These are phyloP conservation scores for Sphenodon punctatus DNA, from an alignment of 2,797 vertebrate genomes.

Conservation along the genomic window DNA sequence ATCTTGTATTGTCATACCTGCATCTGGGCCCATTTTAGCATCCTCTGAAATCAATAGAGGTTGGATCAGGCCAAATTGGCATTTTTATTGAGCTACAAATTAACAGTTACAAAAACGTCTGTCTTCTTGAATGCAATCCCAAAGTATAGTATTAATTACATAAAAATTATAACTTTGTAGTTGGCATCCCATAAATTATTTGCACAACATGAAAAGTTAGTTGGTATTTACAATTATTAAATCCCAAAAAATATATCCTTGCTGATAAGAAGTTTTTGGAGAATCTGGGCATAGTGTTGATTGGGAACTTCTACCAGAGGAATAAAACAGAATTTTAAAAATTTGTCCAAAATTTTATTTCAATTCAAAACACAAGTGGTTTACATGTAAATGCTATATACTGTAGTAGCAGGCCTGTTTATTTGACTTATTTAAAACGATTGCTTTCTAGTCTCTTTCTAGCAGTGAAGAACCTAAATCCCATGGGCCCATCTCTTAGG, in stretches of 20 bases:
- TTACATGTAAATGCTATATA: no score
- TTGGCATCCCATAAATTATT: neutral
- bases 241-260: neutral
- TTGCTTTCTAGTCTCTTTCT: no score
- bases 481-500: no score
- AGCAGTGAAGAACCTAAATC: no score
- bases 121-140: neutral
- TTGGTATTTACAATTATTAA: neutral
- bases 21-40: neutral
- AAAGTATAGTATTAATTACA: neutral
- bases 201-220: neutral
- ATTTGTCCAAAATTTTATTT: no score
- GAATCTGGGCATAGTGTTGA: no score
- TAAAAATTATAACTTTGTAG: neutral
- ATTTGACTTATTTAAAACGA: no score
- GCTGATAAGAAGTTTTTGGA: no score
- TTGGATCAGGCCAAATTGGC: neutral
- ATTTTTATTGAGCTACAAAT: neutral
- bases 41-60: neutral
- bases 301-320: no score
- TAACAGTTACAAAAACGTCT: neutral
- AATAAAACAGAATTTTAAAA: no score
- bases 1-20: neutral
- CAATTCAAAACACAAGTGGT: no score
- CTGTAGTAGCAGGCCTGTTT: no score